phyloP scores from a whole-genome alignment of 1,140 invertebrate species.

The Diabrotica virgifera region DNA sequence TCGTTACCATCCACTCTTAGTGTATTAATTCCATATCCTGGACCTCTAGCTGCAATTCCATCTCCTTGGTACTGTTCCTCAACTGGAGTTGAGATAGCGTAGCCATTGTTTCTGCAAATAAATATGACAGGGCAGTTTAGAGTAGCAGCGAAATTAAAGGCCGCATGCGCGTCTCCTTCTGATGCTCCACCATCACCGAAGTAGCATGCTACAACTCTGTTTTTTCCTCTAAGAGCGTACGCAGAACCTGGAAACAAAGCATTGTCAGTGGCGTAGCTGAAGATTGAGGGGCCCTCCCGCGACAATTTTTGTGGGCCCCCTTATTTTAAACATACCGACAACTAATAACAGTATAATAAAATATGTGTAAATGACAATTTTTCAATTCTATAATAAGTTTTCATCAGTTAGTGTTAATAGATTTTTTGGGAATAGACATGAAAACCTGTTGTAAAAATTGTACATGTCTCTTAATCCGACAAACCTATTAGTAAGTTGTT shows the following conservation, averaged over 20 bases:
- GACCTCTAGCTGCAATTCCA: conserved; percentile 82
- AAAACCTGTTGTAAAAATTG: too few relatives aligned
- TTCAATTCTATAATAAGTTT: too few relatives aligned
- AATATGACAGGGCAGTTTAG: conserved; percentile 93
- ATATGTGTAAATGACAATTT: too few relatives aligned
- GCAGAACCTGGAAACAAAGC: conserved; percentile 57
- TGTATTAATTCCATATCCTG: conserved; percentile 87
- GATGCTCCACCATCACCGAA: conserved; percentile 99
- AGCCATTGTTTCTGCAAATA: conserved; percentile 83
- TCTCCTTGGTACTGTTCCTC: conserved; percentile 92
- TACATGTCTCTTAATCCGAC: too few relatives aligned
- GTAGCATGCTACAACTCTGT: conserved; percentile 83
- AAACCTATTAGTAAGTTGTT: too few relatives aligned
- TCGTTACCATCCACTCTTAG: conserved; percentile 97
- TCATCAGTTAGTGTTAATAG: too few relatives aligned
- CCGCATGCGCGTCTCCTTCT: conserved; percentile 97
- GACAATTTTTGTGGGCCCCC: too few relatives aligned
- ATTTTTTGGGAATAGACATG: too few relatives aligned
- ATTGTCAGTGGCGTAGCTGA: too few relatives aligned
- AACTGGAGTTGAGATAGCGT: conserved; percentile 96
- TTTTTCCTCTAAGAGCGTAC: conserved; percentile 71
- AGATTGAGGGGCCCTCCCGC: too few relatives aligned
- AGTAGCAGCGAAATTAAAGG: conserved; percentile 98
- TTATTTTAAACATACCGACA: too few relatives aligned
- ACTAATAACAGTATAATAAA: too few relatives aligned